phyloP scores from a whole-genome alignment of 2,113 vertebrate genomes.

The Apodemus sylvaticus region DNA sequence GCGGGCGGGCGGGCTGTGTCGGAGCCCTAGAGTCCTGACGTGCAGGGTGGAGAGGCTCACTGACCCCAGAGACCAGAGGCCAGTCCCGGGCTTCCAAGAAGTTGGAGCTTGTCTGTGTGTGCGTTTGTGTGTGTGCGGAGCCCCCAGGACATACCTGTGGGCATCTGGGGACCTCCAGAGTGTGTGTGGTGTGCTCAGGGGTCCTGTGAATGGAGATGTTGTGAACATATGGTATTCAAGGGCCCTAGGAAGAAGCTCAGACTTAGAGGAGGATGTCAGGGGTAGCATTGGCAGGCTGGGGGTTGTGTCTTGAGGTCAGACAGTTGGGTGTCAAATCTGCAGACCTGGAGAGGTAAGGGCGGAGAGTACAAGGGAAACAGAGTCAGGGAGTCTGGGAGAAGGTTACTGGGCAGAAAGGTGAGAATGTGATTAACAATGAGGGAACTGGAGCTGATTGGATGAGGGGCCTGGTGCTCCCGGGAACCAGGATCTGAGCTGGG shows the following conservation, averaged over 20 bases:
- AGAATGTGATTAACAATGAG: not conserved
- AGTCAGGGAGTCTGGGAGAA: slow-evolving; percentile 3
- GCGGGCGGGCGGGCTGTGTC: not conserved
- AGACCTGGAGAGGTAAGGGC: not conserved
- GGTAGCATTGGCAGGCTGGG: not conserved
- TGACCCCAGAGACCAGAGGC: not conserved
- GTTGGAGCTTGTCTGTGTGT: slow-evolving; percentile 41
- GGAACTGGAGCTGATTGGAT: not conserved
- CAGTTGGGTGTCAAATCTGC: not conserved
- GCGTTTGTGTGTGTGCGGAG: not conserved
- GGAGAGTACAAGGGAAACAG: not conserved
- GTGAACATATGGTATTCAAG: slow-evolving; percentile 45
- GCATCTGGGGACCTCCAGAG: not conserved
- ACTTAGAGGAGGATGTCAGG: not conserved
- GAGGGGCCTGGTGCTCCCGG: not conserved
- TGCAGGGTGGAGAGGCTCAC: not conserved
- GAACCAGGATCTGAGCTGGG: not conserved
- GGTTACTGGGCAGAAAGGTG: not conserved
- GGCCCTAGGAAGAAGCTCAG: not conserved
- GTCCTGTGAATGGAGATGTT: not conserved
- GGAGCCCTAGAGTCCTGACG: not conserved
- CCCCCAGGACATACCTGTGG: not conserved
- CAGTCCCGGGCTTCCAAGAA: slow-evolving; percentile 40
- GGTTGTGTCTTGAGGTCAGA: not conserved
- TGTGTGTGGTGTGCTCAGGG: not conserved